Conservation (phyloP, 2,888 invertebrate species). For the Drosophila diplacantha region DNA sequence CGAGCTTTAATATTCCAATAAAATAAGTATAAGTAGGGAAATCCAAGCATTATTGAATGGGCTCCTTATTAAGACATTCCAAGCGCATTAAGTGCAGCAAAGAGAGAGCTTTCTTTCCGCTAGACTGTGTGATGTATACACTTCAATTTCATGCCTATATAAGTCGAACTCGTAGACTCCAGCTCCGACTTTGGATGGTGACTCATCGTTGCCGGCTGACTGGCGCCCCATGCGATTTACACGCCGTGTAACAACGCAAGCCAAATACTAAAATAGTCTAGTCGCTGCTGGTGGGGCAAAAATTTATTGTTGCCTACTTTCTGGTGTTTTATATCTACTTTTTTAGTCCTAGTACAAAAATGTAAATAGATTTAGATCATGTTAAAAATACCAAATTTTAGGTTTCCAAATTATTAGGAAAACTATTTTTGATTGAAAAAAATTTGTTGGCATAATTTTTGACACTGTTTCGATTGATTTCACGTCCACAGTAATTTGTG, state of each 20-base stretch:
- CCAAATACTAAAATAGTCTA: constrained; percentile 8
- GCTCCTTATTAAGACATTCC: constrained; percentile 45
- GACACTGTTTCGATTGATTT: too few relatives aligned
- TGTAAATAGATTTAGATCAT: background rate
- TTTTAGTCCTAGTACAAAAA: background rate
- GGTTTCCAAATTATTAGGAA: background rate
- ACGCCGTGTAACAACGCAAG: constrained; percentile 43
- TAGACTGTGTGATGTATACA: constrained; percentile 27
- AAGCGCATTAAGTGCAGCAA: constrained; percentile 33
- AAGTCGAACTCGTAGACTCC: constrained; percentile 9
- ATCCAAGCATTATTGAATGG: constrained; percentile 10
- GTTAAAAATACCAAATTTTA: background rate
- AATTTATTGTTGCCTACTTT: constrained; percentile 64
- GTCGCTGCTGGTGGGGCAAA: background rate
- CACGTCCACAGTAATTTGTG: too few relatives aligned
- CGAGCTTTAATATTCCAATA: constrained; percentile 61
- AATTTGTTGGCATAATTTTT: background rate
- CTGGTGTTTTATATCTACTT: constrained; percentile 38
- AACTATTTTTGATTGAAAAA: background rate
- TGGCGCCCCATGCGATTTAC: constrained; percentile 58
- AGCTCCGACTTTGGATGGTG: constrained; percentile 38
- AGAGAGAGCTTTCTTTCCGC: background rate
- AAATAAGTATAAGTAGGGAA: constrained; percentile 47
- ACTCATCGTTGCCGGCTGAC: constrained; percentile 62
- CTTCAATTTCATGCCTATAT: constrained; percentile 51